Evolutionary conservation across 2,113 vertebrate species (phyloP).

Genomic region (Microcebus tavaratra): DNA sequence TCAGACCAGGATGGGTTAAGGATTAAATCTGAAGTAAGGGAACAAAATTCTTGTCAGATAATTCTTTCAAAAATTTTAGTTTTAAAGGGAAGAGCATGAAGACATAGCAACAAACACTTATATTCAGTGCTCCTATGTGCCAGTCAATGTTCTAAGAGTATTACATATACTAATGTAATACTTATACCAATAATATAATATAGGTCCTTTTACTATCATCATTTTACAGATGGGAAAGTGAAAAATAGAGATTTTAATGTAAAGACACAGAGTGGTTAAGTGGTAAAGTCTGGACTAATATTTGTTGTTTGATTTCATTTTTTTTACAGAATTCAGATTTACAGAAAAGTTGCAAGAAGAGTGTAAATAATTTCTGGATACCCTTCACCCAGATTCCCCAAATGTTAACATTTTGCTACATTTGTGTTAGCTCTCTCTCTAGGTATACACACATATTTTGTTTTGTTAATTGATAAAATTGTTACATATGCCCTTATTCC

Average conservation of each 20-base stretch:
- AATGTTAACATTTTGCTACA: not conserved
- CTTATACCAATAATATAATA: not conserved
- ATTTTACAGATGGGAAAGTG: not conserved
- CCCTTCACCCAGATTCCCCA: not conserved
- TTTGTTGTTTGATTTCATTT: not conserved
- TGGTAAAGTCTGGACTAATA: not conserved
- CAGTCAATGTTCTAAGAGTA: not conserved
- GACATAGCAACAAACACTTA: not conserved
- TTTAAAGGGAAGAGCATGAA: not conserved
- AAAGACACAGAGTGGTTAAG: not conserved
- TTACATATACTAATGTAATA: not conserved
- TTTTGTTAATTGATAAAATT: not conserved
- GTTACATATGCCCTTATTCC: not conserved
- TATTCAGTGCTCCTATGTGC: no score
- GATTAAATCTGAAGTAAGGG: not conserved
- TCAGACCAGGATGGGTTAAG: not conserved
- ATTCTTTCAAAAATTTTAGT: slow-evolving; percentile 5
- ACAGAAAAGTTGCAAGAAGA: not conserved
- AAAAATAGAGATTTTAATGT: not conserved
- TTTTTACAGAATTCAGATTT: not conserved
- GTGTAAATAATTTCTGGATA: not conserved
- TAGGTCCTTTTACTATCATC: not conserved
- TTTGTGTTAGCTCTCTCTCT: not conserved
- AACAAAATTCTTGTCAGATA: not conserved
- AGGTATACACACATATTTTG: not conserved